Evolutionary conservation across 1,140 invertebrate species (phyloP), one percentile per base, ranked within the genome.

Genomic region (Steinernema feltiae): DNA sequence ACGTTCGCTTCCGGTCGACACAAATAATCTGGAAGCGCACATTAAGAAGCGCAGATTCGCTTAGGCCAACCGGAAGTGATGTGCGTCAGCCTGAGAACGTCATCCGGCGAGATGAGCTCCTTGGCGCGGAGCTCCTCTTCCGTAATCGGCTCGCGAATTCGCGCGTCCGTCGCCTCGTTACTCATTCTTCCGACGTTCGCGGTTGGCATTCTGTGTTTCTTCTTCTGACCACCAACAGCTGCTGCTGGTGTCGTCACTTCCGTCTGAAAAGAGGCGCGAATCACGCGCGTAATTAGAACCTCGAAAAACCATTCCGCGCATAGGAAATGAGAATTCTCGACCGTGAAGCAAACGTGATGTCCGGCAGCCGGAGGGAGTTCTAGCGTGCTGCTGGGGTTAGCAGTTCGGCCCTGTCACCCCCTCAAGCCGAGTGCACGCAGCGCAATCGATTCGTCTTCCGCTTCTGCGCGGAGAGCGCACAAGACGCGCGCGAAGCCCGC

Each of bases 1-100:
- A 96, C 90, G 88, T 98, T 99, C 29, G 93, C 95, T 83, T 97
- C 94, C 24, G 94, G 92, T 76, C 92, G 91, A 86, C 95, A 98
- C 35, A 98, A 89, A 87, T 98, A 99, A 82, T 90, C 92, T 93
- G 83, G 71, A 85, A 83, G 31, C 21, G 48, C 21, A 63, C 30
- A 15, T 63, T 24, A 15, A 21, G 2, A 63, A 7, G 46, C 30
- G 18, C 63, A 29, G n/a, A 18, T 18, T 75, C 21, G 24, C 7
- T 17, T 71, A 15, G 63, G 30, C 73, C 30, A 69, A 86, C 84
- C 83, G 71, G 83, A 72, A 27, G 84, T 86, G 35, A 85, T 84
- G 17, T 70, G 48, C 3, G 78, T 83, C 31, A 85, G 77, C 30
- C 82, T 48, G 12, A 86, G 70, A n/a, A 85, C 84, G 77, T 85